phyloP scores from a whole-genome alignment of 1,140 invertebrate genomes.

The Cherax quadricarinatus region DNA sequence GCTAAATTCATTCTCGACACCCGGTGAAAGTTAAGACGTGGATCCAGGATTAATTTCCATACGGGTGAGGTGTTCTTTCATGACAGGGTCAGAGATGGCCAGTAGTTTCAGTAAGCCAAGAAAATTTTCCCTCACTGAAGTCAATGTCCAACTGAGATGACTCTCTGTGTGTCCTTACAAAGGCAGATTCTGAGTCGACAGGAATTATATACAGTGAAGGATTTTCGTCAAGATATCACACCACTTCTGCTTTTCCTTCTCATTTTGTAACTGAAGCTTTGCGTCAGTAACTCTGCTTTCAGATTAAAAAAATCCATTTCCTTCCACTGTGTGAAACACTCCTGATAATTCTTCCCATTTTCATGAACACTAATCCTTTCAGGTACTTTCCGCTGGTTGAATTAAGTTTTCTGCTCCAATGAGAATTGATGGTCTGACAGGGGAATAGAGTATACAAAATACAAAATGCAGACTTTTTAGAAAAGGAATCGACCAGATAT shows the following conservation, averaged over 20 bases:
- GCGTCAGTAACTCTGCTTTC: neutral
- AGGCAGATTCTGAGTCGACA: too few relatives aligned
- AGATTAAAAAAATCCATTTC: neutral
- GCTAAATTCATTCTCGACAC: neutral
- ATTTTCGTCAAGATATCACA: too few relatives aligned
- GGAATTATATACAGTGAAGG: too few relatives aligned
- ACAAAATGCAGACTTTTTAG: slow-evolving; percentile 1
- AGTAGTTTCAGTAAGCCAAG: slow-evolving; percentile 18
- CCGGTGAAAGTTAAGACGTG: slow-evolving; percentile 16
- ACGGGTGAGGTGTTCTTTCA: slow-evolving; percentile 24
- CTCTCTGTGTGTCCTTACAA: neutral
- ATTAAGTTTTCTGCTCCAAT: too few relatives aligned
- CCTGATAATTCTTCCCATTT: too few relatives aligned
- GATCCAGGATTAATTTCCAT: neutral
- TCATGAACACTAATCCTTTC: too few relatives aligned
- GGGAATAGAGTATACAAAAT: slow-evolving; percentile 17
- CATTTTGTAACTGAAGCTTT: too few relatives aligned
- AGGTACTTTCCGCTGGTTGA: too few relatives aligned
- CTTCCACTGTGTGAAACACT: too few relatives aligned
- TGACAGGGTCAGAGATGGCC: neutral
- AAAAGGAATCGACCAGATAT: neutral
- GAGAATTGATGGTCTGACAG: too few relatives aligned
- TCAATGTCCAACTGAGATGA: neutral
- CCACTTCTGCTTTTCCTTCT: too few relatives aligned
- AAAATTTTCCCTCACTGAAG: neutral